A percentile compares a stretch with the other conserved stretches of the same genome.
phyloP scores from a whole-genome alignment of 2,113 vertebrate genomes.

The Charina bottae region DNA sequence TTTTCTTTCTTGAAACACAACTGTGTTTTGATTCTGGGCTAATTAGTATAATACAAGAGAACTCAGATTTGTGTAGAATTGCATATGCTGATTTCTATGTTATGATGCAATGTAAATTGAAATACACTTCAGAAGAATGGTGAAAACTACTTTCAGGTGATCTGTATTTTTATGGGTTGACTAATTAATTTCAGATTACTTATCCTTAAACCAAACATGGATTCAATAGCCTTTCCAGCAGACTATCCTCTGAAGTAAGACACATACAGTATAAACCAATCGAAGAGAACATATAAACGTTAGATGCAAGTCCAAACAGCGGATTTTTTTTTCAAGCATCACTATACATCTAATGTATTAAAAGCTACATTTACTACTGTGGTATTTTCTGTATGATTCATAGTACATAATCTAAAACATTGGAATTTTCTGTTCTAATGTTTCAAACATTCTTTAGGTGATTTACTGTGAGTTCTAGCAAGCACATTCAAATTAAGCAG shows the following conservation, averaged over 20 bases:
- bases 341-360: not conserved
- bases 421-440: slow-evolving; percentile 52
- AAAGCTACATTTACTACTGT: not conserved
- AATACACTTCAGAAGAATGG: not conserved
- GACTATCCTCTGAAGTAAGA: not conserved
- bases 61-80: not conserved
- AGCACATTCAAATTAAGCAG: slow-evolving; percentile 70
- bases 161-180: not conserved
- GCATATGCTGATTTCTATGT: not conserved
- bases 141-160: not conserved
- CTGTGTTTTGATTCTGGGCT: not conserved
- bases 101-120: not conserved
- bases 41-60: not conserved
- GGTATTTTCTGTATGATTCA: not conserved
- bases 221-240: not conserved
- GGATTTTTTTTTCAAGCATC: not conserved
- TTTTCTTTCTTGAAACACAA: not conserved
- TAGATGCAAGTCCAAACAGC: not conserved
- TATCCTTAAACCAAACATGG: not conserved
- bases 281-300: too few relatives aligned
- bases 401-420: slow-evolving; percentile 37
- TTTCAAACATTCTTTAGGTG: slow-evolving; percentile 69
- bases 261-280: too few relatives aligned
- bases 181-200: not conserved
- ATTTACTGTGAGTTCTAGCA: slow-evolving; percentile 66